Evolutionary conservation across 2,113 vertebrate species (phyloP).

Genomic region (Gambusia affinis): DNA sequence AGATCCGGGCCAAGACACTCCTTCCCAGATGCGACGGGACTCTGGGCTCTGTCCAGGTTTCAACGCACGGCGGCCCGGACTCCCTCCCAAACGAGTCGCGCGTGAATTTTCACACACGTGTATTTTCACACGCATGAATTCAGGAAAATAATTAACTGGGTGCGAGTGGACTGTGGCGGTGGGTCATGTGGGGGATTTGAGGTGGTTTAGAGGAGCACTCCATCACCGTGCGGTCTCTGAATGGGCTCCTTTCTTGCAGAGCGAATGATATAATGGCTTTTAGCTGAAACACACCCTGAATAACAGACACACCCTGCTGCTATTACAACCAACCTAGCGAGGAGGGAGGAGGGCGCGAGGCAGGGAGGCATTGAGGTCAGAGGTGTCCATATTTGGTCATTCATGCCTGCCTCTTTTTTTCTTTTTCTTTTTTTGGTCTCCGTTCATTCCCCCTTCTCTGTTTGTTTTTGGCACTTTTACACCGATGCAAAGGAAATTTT

Average conservation of each 20-base stretch:
- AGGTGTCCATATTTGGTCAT: conserved; percentile 78
- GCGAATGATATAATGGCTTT: conserved; percentile 67
- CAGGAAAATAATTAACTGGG: conserved; percentile 33
- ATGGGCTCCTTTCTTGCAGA: conserved; percentile 63
- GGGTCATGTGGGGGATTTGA: conserved; percentile 30
- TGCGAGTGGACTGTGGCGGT: conserved; percentile 1
- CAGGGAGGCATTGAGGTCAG: conserved; percentile 67
- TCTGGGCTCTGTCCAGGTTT: background rate
- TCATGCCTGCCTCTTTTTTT: conserved; percentile 35
- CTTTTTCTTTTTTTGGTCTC: conserved; percentile 2
- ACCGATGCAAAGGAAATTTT: background rate
- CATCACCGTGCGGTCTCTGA: conserved; percentile 54
- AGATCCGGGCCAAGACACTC: conserved; percentile 34
- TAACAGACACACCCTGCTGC: conserved; percentile 75
- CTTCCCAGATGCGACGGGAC: conserved; percentile 11
- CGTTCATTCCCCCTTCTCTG: background rate
- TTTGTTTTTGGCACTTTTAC: conserved; percentile 23
- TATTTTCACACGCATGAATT: conserved; percentile 40
- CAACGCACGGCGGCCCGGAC: background rate
- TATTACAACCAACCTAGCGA: conserved; percentile 49
- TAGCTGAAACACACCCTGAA: conserved; percentile 62
- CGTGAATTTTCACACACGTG: conserved; percentile 34
- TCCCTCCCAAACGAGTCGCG: background rate
- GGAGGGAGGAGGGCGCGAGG: conserved; percentile 36
- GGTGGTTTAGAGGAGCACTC: conserved; percentile 48